Base-by-base conservation (phyloP, 37 sponge, comb jelly and placozoan species). In the Cliona cf. orientalis region DNA sequence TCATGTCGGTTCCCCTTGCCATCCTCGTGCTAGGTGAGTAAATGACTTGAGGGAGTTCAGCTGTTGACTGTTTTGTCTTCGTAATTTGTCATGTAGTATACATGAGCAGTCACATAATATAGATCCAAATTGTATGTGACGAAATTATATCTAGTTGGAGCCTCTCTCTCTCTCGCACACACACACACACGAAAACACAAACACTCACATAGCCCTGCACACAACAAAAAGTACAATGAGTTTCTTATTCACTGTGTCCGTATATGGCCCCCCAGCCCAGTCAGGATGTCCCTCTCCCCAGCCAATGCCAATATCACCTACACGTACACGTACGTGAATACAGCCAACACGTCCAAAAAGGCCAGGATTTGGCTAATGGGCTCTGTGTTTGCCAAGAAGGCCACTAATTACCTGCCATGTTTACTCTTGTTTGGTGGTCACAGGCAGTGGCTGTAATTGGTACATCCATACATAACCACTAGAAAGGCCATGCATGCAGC, bases 1-100 rank as follows among this genome's bases (percentile, higher is more conserved):
- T 87, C 69, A 80, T 87, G 87, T 80, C 81, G 1, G 69, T 87
- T 14, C 87, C 87, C 4, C 22, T 87, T 19, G 41, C 87, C 36
- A 41, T 87, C 21, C 58, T 87, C 6, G 75, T 72, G 28, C 41
- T 87, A 38, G 87, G 87, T 87, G 58, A 74, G 87, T 78, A 5
- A 80, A 26, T 66, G 4, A 29, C 3, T n/a, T n/a, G n/a, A n/a
- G n/a, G n/a, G n/a, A n/a, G n/a, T n/a, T 29, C 35, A 4, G 11
- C 19, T 72, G 38, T 3, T 33, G 26, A 26, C 59, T 43, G 60
- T 23, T 31, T 11, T 41, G 23, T 59, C 42, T 55, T 25, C 59
- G 69, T 41, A 26, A 58, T 40, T 58, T 17, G 11, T 0, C 41
- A 17, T 59, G 42, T 55, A n/a, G 60, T 71, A 58, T n/a, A 21